Conservation (phyloP, 2,113 vertebrate genomes). For the Regulus satrapa region DNA sequence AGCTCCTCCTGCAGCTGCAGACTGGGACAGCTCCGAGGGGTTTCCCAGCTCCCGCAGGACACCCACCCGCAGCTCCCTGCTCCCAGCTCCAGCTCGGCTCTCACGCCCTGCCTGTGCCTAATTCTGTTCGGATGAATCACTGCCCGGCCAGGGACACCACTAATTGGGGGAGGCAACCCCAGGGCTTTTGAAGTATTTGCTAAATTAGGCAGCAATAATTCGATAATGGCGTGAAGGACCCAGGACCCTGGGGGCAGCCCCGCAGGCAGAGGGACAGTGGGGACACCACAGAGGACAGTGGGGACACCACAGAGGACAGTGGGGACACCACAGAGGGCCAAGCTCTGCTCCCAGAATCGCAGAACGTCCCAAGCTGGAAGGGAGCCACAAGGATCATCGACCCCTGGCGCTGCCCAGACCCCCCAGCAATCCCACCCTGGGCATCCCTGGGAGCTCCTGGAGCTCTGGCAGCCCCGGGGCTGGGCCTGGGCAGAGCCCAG, state of each 20-base stretch:
- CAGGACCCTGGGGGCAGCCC: background rate
- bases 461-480: background rate
- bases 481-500: no score
- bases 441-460: background rate
- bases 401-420: background rate
- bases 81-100: background rate
- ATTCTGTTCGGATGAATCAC: background rate
- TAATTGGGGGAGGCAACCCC: background rate
- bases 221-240: background rate
- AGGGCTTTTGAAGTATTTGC: background rate
- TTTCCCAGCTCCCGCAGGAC: background rate
- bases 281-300: background rate
- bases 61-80: fast-evolving
- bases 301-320: background rate
- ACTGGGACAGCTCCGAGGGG: background rate
- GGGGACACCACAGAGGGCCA: background rate
- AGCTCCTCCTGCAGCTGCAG: background rate
- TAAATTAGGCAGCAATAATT: background rate
- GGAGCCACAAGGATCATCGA: background rate
- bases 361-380: background rate
- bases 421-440: background rate
- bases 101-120: background rate
- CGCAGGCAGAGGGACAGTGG: background rate
- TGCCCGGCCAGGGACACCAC: background rate
- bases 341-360: background rate